Percentiles rank a stretch among this genome's conserved stretches.
phyloP scores from a whole-genome alignment of 2,113 vertebrate species.

The Campylomormyrus numenius region DNA sequence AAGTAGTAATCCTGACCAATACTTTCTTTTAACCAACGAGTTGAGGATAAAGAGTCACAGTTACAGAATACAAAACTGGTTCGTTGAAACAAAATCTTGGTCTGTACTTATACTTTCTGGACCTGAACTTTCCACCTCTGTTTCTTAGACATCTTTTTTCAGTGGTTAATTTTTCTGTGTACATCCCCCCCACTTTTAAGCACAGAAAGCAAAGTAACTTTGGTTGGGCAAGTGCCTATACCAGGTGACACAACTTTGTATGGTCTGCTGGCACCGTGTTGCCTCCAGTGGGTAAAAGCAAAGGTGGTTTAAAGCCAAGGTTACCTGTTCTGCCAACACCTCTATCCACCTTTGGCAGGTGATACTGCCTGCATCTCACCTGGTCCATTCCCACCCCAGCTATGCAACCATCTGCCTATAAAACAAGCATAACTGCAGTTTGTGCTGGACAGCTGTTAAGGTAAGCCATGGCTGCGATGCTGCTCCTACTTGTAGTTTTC shows the following conservation, averaged over 20 bases:
- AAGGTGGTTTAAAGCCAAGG: slow-evolving; percentile 2
- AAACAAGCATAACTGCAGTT: slow-evolving; percentile 4
- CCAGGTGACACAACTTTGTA: neutral
- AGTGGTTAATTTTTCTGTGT: neutral
- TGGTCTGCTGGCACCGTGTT: neutral
- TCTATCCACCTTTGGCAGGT: neutral
- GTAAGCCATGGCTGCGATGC: slow-evolving; percentile 25
- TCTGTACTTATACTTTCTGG: no score
- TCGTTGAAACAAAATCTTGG: no score
- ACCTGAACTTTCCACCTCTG: no score
- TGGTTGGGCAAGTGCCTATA: neutral
- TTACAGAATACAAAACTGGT: no score
- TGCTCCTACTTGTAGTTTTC: neutral
- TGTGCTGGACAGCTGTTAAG: neutral
- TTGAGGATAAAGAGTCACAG: no score
- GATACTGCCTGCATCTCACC: slow-evolving; percentile 12
- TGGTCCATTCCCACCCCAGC: slow-evolving; percentile 19
- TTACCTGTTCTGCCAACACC: neutral
- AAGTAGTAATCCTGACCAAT: no score
- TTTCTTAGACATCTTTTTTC: neutral
- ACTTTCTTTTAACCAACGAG: no score
- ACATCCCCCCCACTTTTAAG: no score
- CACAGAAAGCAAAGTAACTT: neutral
- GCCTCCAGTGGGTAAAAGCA: neutral
- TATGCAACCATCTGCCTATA: slow-evolving; percentile 9